phyloP scores from a whole-genome alignment of 2,888 invertebrate species.

The Eustalomyia histrio region DNA sequence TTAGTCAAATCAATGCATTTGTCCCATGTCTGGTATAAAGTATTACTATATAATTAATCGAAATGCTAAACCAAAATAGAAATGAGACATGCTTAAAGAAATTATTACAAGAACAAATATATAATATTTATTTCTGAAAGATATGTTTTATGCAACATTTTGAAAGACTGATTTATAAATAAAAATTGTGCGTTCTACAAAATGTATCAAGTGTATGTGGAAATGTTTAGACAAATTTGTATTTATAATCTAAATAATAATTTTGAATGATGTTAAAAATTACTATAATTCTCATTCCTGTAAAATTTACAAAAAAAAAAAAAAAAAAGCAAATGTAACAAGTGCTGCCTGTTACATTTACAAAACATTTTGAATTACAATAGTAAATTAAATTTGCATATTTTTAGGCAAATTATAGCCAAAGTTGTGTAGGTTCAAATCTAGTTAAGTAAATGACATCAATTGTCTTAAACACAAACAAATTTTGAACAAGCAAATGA shows the following conservation, averaged over 20 bases:
- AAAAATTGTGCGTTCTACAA: neutral
- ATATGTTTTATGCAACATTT: neutral
- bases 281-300: neutral
- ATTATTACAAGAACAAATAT: neutral
- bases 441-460: slow-evolving; percentile 14
- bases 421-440: neutral
- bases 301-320: neutral
- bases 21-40: neutral
- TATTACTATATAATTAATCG: neutral
- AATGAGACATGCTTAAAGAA: neutral
- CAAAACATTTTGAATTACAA: neutral
- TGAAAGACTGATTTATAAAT: neutral
- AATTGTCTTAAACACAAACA: neutral
- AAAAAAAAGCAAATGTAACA: slow-evolving; percentile 31
- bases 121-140: neutral
- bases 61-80: neutral
- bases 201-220: neutral
- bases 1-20: no score
- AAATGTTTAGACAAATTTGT: neutral
- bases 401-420: slow-evolving; percentile 11
- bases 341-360: slow-evolving; percentile 22
- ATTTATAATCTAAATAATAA: neutral
- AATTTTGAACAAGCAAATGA: no score
- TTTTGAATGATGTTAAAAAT: neutral
- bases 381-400: slow-evolving; percentile 20